Evolutionary conservation across 2,888 invertebrate genomes (phyloP).

Genomic region (Amblyteles armatorius): DNA sequence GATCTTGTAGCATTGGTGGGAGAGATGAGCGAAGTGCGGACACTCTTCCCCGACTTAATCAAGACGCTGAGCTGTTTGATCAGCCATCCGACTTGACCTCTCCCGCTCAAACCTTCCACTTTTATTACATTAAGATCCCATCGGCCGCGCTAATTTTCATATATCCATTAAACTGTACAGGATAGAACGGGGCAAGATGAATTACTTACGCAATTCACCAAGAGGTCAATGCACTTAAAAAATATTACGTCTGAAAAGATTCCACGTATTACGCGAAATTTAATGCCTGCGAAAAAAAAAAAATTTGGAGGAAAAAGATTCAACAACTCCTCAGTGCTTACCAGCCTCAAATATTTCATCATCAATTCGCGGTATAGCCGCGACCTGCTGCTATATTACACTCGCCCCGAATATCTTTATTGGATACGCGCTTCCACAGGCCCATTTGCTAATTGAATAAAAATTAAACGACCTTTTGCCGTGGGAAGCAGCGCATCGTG

Average conservation of each 20-base stretch:
- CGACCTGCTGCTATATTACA: neutral
- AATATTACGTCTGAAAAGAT: neutral
- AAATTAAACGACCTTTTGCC: constrained; percentile 14
- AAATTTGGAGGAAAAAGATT: neutral
- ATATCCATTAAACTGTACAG: neutral
- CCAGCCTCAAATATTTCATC: neutral
- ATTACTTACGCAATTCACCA: too few species aligned
- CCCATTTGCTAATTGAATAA: constrained; percentile 12
- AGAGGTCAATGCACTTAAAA: neutral
- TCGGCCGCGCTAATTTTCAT: neutral
- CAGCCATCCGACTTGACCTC: constrained; percentile 1
- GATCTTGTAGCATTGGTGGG: neutral
- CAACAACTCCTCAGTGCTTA: neutral
- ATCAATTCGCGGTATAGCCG: neutral
- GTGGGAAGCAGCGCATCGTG: neutral
- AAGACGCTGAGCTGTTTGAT: constrained; percentile 33
- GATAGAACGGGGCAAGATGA: too few species aligned
- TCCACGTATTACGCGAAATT: neutral
- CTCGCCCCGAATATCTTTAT: neutral
- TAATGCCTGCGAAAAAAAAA: neutral
- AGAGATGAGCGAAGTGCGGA: neutral
- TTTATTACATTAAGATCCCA: neutral
- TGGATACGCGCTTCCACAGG: neutral
- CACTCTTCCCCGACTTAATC: constrained; percentile 4
- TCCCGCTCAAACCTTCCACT: neutral